Base-by-base conservation (phyloP, 2,888 invertebrate species). In the Empis stercorea region DNA sequence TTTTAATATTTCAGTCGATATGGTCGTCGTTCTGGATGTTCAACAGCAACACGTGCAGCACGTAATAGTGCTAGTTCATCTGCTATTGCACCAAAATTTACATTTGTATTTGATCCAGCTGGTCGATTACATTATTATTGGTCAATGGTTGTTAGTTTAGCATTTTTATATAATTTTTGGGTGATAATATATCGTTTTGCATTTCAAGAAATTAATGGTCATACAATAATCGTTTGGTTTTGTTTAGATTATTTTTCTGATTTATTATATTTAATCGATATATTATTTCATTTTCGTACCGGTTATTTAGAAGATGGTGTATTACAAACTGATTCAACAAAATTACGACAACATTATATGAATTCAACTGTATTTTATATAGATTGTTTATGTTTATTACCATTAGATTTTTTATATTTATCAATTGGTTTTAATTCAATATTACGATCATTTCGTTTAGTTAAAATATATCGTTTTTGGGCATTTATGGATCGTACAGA, bases 101-200 rank as follows among this genome's bases (percentile, higher is more conserved):
- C 94, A 45, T 94, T 96, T 71, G 94, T 97, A 56, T 97, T 97
- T 71, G 97, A 97, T 75, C 97, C 97, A 20, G 93, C 96, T 57
- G 96, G 96, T 54, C 80, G 95, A 45, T 78, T 96, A 54, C 92
- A 91, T 72, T 94, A 94, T 74, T 93, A 93, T 68, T 94, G 94
- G 94, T 92, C 92, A 60, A 88, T 93, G 87, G 88, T 93, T 59
- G 93, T 94, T 58, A 92, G 92, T 57, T 80, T 93, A 65, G 93
- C 93, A 65, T 94, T 93, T 73, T 83, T 94, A 63, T 94, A 94
- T 76, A 94, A 94, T 73, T 88, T 94, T 66, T 94, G 93, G 94
- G 92, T 92, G 71, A 92, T 96, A 74, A 93, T 95, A 70, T 96
- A 95, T 77, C 84, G 96, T 73, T 96, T 94, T 78, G 93, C 96